These are phyloP conservation scores for Lutjanus campechanus DNA, from an alignment of 2,797 vertebrate genomes.

Conservation along the genomic window DNA sequence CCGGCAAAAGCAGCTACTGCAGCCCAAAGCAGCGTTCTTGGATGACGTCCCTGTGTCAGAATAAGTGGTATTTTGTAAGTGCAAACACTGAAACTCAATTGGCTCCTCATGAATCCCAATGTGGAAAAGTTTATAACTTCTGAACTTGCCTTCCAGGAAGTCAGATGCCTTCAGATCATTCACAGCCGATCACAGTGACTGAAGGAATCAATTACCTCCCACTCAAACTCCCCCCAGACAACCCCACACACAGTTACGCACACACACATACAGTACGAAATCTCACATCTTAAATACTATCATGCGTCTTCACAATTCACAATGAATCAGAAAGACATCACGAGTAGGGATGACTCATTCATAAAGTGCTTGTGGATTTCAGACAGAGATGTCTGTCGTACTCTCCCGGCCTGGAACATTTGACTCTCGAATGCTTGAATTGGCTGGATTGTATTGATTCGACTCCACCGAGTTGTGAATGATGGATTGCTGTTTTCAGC, in stretches of 20 bases:
- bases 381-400: constrained; percentile 46
- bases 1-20: neutral
- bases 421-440: constrained; percentile 55
- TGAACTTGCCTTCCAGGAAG: constrained; percentile 72
- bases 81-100: constrained; percentile 42
- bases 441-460: constrained; percentile 62
- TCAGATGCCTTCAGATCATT: constrained; percentile 72
- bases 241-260: constrained; percentile 9
- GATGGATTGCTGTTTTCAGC: constrained; percentile 62
- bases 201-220: constrained; percentile 51
- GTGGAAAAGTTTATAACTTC: constrained; percentile 68
- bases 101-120: constrained; percentile 54
- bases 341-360: constrained; percentile 72
- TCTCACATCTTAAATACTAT: constrained; percentile 54
- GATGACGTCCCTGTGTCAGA: constrained; percentile 13
- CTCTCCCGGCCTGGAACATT: constrained; percentile 47
- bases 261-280: constrained; percentile 4
- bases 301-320: constrained; percentile 38
- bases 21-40: constrained; percentile 10
- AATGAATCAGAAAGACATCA: constrained; percentile 63
- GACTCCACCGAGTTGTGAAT: constrained; percentile 60
- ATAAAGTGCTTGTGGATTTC: constrained; percentile 62
- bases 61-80: constrained; percentile 37
- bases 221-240: constrained; percentile 9
- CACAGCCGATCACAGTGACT: constrained; percentile 61